Percentiles rank a stretch among this genome's conserved stretches.
Conservation (phyloP, 2,888 invertebrate species). For the Cryptus armator region DNA sequence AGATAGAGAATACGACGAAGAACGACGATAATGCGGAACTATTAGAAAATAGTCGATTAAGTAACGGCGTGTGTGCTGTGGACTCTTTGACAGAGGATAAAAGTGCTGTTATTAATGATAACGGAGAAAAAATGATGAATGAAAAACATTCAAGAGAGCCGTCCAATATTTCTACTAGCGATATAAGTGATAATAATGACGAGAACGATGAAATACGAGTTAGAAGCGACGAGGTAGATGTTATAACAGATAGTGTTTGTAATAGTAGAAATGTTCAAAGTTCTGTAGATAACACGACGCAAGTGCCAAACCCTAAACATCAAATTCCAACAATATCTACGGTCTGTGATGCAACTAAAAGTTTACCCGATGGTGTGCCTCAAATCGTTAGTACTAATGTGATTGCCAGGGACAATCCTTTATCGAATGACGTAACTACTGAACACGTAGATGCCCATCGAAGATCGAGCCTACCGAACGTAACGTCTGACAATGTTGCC, state of each 20-base stretch:
- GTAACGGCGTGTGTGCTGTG: conserved; percentile 76
- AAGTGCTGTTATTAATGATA: conserved; percentile 82
- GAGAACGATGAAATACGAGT: conserved; percentile 72
- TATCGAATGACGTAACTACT: conserved; percentile 76
- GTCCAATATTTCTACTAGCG: conserved; percentile 85
- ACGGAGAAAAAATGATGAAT: conserved; percentile 77
- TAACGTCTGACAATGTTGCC: conserved; percentile 80
- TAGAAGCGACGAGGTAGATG: conserved; percentile 78
- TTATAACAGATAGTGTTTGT: conserved; percentile 82
- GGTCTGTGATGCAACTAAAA: conserved; percentile 90
- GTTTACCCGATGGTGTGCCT: conserved; percentile 83
- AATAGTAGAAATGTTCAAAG: conserved; percentile 83
- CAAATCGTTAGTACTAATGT: conserved; percentile 82
- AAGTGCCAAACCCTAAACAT: conserved; percentile 84
- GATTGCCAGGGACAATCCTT: conserved; percentile 79
- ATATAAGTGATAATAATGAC: conserved; percentile 81
- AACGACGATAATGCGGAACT: conserved; percentile 72
- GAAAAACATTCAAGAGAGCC: conserved; percentile 82
- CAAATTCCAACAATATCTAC: conserved; percentile 90
- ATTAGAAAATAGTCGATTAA: conserved; percentile 84
- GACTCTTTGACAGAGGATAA: conserved; percentile 75
- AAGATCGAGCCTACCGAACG: conserved; percentile 88
- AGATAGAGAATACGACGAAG: conserved; percentile 71
- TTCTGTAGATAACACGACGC: conserved; percentile 83
- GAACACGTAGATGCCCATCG: conserved; percentile 84